Percentiles rank a stretch among this genome's conserved stretches.
phyloP scores from a whole-genome alignment of 2,888 invertebrate genomes.

The Pristionchus arcanus region DNA sequence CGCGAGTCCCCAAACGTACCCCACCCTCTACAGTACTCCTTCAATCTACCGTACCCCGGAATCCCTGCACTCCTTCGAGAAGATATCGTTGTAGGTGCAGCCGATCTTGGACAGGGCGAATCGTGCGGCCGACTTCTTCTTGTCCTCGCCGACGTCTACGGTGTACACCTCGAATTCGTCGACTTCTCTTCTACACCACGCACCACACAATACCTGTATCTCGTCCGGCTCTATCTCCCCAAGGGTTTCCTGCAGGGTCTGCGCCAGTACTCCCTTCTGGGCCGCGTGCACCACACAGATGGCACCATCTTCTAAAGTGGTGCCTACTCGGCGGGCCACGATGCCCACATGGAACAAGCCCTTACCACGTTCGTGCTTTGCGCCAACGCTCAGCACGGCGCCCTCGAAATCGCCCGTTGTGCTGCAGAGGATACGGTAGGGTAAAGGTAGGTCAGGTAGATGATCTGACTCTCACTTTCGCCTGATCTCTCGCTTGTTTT shows the following conservation, averaged over 20 bases:
- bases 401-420: constrained; percentile 23
- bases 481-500: too few relatives aligned
- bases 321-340: constrained; percentile 1
- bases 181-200: not conserved
- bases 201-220: constrained; percentile 11
- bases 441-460: not conserved
- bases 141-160: not conserved
- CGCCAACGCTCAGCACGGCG: not conserved
- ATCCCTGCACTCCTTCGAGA: constrained; percentile 60
- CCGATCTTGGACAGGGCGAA: constrained; percentile 53
- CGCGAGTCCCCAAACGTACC: too few relatives aligned
- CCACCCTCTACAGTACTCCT: not conserved
- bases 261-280: constrained; percentile 58
- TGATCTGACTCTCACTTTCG: not conserved
- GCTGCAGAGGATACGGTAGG: not conserved
- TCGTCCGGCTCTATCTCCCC: constrained; percentile 57
- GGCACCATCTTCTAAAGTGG: too few relatives aligned
- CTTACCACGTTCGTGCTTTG: not conserved
- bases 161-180: constrained; percentile 40
- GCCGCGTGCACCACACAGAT: constrained; percentile 43
- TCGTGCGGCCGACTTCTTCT: constrained; percentile 18
- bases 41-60: constrained; percentile 55
- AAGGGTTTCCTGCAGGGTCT: constrained; percentile 57
- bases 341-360: constrained; percentile 39
- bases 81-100: constrained; percentile 66